phyloP scores from a whole-genome alignment of 2,888 invertebrate species.

The Volucella bombylans region DNA sequence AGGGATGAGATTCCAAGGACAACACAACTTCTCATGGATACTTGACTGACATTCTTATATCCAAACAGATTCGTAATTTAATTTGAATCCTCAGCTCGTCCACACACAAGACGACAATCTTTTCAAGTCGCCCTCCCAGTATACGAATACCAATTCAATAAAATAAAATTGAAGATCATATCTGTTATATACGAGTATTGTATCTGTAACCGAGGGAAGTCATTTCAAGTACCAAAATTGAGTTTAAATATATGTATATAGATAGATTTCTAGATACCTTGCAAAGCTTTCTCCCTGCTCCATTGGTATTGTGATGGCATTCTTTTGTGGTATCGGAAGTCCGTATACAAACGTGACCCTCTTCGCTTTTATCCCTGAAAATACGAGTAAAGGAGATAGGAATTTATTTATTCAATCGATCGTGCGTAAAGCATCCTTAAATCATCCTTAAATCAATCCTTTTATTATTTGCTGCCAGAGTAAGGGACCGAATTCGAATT shows the following conservation, averaged over 20 bases:
- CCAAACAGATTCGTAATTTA: not conserved
- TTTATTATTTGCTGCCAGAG: not conserved
- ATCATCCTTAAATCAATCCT: not conserved
- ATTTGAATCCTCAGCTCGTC: too few species aligned
- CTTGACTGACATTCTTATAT: conserved; percentile 6
- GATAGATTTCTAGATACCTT: conserved; percentile 12
- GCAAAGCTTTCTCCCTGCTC: conserved; percentile 12
- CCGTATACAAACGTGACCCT: conserved; percentile 10
- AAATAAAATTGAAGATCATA: conserved; percentile 41
- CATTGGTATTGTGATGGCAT: conserved; percentile 10
- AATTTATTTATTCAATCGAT: conserved; percentile 41
- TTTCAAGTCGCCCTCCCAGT: too few species aligned
- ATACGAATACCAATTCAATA: not conserved
- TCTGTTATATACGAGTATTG: not conserved
- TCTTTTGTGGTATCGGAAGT: conserved; percentile 22
- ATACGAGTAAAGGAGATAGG: conserved; percentile 1
- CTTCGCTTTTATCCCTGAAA: conserved; percentile 1
- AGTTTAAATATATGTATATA: conserved; percentile 33
- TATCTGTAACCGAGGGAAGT: conserved; percentile 1
- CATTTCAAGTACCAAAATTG: conserved; percentile 45
- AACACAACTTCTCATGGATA: too few species aligned
- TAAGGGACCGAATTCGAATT: not conserved
- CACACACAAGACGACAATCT: not conserved
- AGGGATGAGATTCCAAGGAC: too few species aligned
- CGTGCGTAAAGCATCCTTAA: conserved; percentile 31